These are phyloP conservation scores for Hippoglossus hippoglossus DNA, from an alignment of 2,797 vertebrate genomes.

Conservation along the genomic window DNA sequence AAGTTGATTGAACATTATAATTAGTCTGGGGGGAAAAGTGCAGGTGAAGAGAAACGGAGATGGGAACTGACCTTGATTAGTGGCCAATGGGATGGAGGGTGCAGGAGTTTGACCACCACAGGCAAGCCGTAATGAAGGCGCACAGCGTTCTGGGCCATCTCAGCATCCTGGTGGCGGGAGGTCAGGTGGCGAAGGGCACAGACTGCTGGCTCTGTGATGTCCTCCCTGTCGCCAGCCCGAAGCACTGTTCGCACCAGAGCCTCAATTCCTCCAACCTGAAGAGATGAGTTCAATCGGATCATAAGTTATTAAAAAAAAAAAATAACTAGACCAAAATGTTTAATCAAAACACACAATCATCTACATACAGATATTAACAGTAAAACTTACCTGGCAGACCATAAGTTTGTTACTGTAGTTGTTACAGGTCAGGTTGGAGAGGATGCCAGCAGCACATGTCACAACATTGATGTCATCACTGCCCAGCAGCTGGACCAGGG, in stretches of 20 bases:
- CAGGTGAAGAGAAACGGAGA: neutral
- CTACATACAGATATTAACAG: neutral
- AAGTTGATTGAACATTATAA: neutral
- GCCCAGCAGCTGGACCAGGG: slow-evolving; percentile 96
- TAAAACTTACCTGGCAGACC: slow-evolving; percentile 92
- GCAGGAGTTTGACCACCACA: slow-evolving; percentile 97
- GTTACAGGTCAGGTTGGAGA: slow-evolving; percentile 99
- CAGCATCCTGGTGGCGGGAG: slow-evolving; percentile 97
- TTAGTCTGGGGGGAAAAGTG: neutral
- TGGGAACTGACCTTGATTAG: slow-evolving; percentile 91
- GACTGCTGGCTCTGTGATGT: slow-evolving; percentile 98
- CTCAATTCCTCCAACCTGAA: slow-evolving; percentile 92
- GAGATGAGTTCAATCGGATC: neutral
- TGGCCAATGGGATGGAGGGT: slow-evolving; percentile 98
- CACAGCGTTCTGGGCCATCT: slow-evolving; percentile 99
- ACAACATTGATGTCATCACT: slow-evolving; percentile 99
- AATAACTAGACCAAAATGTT: neutral
- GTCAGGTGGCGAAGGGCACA: slow-evolving; percentile 98
- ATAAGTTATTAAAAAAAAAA: neutral
- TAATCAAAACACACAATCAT: too few species aligned
- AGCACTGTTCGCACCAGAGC: slow-evolving; percentile 97
- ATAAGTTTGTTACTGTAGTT: slow-evolving; percentile 99
- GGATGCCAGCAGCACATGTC: slow-evolving; percentile 97
- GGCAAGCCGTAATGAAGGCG: slow-evolving; percentile 97
- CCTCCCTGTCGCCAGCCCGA: slow-evolving; percentile 95